Percentiles rank a stretch among this genome's conserved stretches.
phyloP scores from a whole-genome alignment of 2,113 vertebrate genomes.

The Tenebrosternarchus preto region DNA sequence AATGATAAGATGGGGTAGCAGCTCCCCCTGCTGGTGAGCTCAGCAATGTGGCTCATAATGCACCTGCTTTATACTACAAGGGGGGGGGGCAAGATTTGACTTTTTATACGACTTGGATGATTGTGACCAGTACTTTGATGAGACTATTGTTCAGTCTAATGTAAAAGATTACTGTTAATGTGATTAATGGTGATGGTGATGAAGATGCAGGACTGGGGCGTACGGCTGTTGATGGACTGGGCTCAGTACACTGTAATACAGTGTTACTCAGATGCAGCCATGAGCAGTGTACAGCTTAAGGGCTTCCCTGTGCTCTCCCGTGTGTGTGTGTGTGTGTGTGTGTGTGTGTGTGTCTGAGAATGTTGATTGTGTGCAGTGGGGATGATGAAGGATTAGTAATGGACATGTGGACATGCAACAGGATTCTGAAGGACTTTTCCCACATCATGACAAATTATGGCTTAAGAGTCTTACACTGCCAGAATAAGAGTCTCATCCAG shows the following conservation, averaged over 20 bases:
- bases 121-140: slow-evolving; percentile 5
- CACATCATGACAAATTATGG: slow-evolving; percentile 62
- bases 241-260: no score
- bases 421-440: background rate
- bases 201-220: background rate
- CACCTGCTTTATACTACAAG: background rate
- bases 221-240: background rate
- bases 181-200: background rate
- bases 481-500: slow-evolving; percentile 40
- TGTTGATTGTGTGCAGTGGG: no score
- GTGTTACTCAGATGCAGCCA: no score
- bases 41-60: background rate
- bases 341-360: no score
- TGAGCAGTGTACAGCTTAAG: no score
- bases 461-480: slow-evolving; percentile 19
- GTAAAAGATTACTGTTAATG: background rate
- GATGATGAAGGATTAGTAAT: background rate
- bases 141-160: background rate
- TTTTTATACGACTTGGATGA: background rate
- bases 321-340: no score
- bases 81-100: background rate
- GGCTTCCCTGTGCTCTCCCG: no score
- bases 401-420: background rate
- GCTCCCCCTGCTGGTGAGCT: slow-evolving; percentile 32
- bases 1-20: background rate